Evolutionary conservation across 2,888 invertebrate species (phyloP), one percentile per base, ranked within the genome.

Genomic region (Autographa gamma): DNA sequence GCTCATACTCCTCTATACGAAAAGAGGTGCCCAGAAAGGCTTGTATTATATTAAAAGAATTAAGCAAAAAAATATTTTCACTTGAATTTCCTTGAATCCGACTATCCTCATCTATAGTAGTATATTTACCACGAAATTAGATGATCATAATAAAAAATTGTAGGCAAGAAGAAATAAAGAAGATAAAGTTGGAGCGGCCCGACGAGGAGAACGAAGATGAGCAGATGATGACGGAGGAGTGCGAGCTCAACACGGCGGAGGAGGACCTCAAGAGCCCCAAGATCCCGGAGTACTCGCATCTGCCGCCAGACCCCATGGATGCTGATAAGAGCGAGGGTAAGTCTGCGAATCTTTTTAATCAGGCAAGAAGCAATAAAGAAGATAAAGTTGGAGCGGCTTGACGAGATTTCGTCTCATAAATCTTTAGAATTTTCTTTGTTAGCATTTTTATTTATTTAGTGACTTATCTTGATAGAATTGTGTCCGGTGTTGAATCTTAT

Each of bases 201-300:
- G 81, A 74, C 11, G 77, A 82, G 70, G 80, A 74, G 0, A 16
- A 14, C 63, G 80, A 81, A 54, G 81, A 80, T 18, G 76, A 79
- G 18, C 76, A 75, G 19, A 76, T 79, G 73, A 67, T 67, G 8
- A 60, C 54, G 74, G 86, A 69, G 76, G 84, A 88, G 31, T 85
- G 79, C 11, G 77, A 83, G 1, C 38, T 77, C 1, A 83, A 77
- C 38, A 77, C 86, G 0, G 77, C 81, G 0, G 91, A 92, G 48
- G 91, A 89, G 5, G 91, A 92, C 60, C 72, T 92, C 52, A 90
- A 89, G 76, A 95, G 95, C 74, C 94, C 94, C 1, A 91, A 90
- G 73, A 87, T 93, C 18, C 91, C 93, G 0, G 95, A 95, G 64
- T 95, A 94, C 85, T 86, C 94, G 0, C 95, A 95, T 69, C 80